A percentile compares a stretch with the other conserved stretches of the same genome.
Evolutionary conservation across 2,888 invertebrate genomes (phyloP).

Genomic region (Hoplodrina ambigua): DNA sequence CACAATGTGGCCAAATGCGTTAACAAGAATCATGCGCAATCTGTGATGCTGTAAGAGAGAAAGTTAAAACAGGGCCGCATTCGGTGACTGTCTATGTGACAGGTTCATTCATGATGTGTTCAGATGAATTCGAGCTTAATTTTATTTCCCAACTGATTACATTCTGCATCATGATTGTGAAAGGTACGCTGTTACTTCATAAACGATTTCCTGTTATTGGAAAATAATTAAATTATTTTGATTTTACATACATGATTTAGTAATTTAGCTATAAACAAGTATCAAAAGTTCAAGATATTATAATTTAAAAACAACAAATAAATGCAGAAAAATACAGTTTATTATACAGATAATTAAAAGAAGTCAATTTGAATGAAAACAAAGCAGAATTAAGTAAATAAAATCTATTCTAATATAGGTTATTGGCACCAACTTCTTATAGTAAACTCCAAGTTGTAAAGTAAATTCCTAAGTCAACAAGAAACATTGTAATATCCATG

Average conservation of each 20-base stretch:
- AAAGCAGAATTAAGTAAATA: conserved; percentile 4
- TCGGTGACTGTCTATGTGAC: conserved; percentile 51
- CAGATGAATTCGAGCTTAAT: conserved; percentile 10
- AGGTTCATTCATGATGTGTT: conserved; percentile 54
- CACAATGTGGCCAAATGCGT: conserved; percentile 74
- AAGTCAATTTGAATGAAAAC: not conserved
- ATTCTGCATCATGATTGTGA: not conserved
- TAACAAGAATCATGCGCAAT: conserved; percentile 78
- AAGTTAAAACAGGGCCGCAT: conserved; percentile 82
- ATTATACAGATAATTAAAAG: not conserved
- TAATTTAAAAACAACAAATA: not conserved
- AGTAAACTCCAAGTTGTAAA: conserved; percentile 21
- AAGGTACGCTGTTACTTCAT: not conserved
- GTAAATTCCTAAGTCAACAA: conserved; percentile 38
- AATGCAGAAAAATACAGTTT: not conserved
- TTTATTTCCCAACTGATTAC: not conserved
- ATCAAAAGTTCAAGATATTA: too few relatives aligned
- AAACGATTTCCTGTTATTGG: too few relatives aligned
- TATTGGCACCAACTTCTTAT: conserved; percentile 13
- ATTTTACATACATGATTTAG: too few relatives aligned
- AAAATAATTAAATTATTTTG: too few relatives aligned
- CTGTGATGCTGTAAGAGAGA: conserved; percentile 87
- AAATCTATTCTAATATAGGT: conserved; percentile 2
- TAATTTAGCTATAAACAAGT: too few relatives aligned
- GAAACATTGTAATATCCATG: conserved; percentile 52